Evolutionary conservation across 2,888 invertebrate genomes (phyloP).

Genomic region (Oxycera nigricornis): DNA sequence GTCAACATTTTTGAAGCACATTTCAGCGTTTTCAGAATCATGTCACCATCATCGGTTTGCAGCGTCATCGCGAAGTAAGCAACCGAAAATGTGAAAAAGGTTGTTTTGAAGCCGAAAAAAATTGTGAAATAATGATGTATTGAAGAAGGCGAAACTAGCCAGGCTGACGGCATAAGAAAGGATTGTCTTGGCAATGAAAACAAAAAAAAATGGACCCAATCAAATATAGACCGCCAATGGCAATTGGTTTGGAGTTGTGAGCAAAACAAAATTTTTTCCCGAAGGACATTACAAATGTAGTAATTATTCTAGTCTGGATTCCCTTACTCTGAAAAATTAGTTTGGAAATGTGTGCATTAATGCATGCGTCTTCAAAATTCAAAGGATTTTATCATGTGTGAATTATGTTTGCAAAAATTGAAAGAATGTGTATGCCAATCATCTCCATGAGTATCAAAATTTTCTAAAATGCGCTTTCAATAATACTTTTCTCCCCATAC

Average conservation of each 20-base stretch:
- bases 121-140: background rate
- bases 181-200: background rate
- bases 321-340: no score
- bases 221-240: background rate
- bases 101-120: background rate
- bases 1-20: constrained; percentile 40
- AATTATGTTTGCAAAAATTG: no score
- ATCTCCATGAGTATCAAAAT: no score
- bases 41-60: constrained; percentile 17
- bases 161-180: background rate
- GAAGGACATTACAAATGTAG: no score
- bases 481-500: no score
- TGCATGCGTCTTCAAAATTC: no score
- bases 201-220: background rate
- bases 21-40: background rate
- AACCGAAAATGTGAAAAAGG: background rate
- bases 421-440: no score
- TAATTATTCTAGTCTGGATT: no score
- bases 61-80: constrained; percentile 21
- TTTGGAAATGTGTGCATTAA: no score
- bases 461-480: no score
- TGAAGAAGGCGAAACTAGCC: background rate
- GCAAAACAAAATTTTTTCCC: background rate
- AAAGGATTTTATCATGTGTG: no score
- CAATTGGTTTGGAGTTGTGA: background rate